Conservation (phyloP, 2,797 vertebrate species). For the Sebastes diploproa region DNA sequence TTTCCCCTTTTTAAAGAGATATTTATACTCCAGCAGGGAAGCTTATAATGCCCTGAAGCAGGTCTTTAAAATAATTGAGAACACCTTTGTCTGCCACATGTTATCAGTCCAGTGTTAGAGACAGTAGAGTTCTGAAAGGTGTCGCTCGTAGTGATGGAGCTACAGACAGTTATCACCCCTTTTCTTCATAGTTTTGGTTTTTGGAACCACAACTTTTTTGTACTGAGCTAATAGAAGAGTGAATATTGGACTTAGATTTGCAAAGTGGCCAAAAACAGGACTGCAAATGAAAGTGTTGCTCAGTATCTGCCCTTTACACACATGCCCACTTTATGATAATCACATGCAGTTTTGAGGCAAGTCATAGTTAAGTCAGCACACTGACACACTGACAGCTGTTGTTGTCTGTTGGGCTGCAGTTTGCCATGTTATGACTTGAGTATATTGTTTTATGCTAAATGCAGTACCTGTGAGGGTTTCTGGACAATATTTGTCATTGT, state of each 20-base stretch:
- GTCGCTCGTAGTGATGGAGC: not conserved
- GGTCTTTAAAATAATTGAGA: not conserved
- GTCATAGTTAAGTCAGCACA: too few species aligned
- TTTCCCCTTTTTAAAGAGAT: not conserved
- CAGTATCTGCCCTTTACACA: not conserved
- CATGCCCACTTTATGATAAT: too few species aligned
- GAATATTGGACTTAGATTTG: not conserved
- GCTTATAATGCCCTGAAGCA: not conserved
- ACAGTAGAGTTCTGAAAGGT: not conserved
- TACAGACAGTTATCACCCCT: not conserved
- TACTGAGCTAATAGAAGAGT: not conserved
- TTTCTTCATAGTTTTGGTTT: not conserved
- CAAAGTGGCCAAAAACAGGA: not conserved
- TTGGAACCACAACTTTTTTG: not conserved
- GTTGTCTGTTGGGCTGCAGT: accelerated
- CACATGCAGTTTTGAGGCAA: too few species aligned
- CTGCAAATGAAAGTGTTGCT: not conserved
- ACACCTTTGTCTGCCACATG: not conserved
- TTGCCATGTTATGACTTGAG: accelerated
- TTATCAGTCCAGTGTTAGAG: not conserved
- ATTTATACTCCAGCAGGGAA: not conserved
- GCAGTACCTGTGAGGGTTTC: too few species aligned
- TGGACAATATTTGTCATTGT: too few species aligned
- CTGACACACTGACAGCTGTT: too few species aligned
- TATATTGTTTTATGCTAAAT: too few species aligned